These are phyloP conservation scores for Rattus norvegicus DNA, from an alignment of 2,113 vertebrate species.

Conservation along the genomic window DNA sequence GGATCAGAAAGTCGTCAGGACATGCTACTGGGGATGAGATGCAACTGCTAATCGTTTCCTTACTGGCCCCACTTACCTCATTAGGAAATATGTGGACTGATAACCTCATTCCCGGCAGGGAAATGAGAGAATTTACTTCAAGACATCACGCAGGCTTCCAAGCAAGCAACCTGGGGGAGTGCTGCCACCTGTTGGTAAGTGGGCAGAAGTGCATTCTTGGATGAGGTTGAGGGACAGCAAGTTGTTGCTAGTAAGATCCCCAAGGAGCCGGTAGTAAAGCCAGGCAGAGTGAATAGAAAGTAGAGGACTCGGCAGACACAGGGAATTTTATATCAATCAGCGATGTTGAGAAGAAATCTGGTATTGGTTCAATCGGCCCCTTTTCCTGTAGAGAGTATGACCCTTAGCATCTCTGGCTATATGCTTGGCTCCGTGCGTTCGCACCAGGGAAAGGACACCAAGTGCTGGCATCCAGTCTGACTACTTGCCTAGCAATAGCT, in stretches of 20 bases:
- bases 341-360: not conserved
- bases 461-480: not conserved
- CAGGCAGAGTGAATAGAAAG: not conserved
- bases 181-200: constrained; percentile 56
- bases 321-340: not conserved
- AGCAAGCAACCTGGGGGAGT: not conserved
- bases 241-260: not conserved
- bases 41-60: not conserved
- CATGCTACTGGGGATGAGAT: not conserved
- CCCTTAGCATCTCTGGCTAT: not conserved
- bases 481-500: not conserved
- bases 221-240: not conserved
- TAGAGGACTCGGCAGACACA: not conserved
- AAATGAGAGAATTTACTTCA: not conserved
- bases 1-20: not conserved
- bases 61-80: not conserved
- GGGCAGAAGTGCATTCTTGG: not conserved
- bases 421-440: not conserved
- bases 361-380: not conserved
- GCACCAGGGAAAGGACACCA: not conserved
- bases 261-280: not conserved
- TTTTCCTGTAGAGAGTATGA: not conserved
- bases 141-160: not conserved
- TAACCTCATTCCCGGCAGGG: not conserved
- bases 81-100: not conserved